These are phyloP conservation scores for Borostomias antarcticus DNA, from an alignment of 2,797 vertebrate genomes.

Conservation along the genomic window DNA sequence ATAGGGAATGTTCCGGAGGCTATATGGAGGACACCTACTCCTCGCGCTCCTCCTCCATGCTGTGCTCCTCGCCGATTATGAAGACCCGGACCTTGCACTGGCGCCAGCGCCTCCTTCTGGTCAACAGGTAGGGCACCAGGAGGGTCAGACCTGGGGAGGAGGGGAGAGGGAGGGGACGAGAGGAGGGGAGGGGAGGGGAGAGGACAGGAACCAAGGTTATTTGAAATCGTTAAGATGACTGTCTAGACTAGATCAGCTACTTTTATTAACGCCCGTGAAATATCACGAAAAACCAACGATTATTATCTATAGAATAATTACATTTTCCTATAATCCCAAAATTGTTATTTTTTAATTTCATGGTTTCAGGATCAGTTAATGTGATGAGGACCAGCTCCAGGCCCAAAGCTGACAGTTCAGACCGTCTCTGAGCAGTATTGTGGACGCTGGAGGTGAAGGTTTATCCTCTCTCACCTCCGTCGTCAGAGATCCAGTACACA, in stretches of 20 bases:
- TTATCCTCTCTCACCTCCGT: conserved; percentile 66
- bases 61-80: conserved; percentile 68
- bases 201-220: not conserved
- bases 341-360: too few relatives aligned
- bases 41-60: conserved; percentile 69
- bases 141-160: conserved; percentile 74
- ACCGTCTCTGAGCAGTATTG: not conserved
- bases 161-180: too few relatives aligned
- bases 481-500: conserved; percentile 80
- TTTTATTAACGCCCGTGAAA: too few relatives aligned
- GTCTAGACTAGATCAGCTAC: too few relatives aligned
- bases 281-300: too few relatives aligned
- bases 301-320: too few relatives aligned
- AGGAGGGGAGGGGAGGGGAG: not conserved
- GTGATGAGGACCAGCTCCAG: too few relatives aligned
- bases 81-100: conserved; percentile 74
- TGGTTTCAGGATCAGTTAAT: too few relatives aligned
- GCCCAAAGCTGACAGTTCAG: too few relatives aligned
- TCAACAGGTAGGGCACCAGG: conserved; percentile 80
- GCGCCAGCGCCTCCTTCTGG: conserved; percentile 72
- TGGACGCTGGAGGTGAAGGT: not conserved
- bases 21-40: conserved; percentile 59
- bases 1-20: not conserved
- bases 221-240: too few relatives aligned
- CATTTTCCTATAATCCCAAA: too few relatives aligned